Evolutionary conservation across 2,888 invertebrate genomes (phyloP).

Genomic region (Chymomyza procnemis): DNA sequence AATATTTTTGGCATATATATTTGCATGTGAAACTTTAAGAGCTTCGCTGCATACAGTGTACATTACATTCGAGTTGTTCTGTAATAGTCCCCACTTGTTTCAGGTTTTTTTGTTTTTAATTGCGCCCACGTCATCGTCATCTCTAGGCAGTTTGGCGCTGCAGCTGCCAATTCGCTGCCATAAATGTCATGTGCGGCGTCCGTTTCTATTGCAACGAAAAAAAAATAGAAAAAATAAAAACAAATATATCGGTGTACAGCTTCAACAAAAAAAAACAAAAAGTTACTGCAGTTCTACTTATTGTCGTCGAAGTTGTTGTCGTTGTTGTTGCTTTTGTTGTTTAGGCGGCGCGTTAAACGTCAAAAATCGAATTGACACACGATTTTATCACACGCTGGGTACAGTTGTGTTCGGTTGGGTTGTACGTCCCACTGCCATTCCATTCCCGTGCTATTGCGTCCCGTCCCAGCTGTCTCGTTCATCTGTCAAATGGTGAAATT

Average conservation of each 20-base stretch:
- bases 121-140: neutral
- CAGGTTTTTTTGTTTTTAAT: neutral
- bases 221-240: conserved; percentile 32
- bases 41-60: neutral
- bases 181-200: conserved; percentile 73
- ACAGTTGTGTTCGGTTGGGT: neutral
- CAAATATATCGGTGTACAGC: neutral
- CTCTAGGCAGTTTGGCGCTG: conserved; percentile 10
- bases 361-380: conserved; percentile 67
- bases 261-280: conserved; percentile 6
- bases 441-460: conserved; percentile 17
- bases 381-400: conserved; percentile 62
- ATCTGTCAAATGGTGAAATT: conserved; percentile 58
- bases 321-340: conserved; percentile 51
- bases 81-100: neutral
- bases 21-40: too few species aligned
- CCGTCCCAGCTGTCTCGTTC: conserved; percentile 28
- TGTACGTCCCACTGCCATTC: conserved; percentile 21
- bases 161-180: conserved; percentile 68
- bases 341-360: conserved; percentile 65
- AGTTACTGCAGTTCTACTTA: conserved; percentile 7
- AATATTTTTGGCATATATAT: too few species aligned
- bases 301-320: conserved; percentile 10
- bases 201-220: conserved; percentile 69
- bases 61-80: neutral